These are phyloP conservation scores for Saccopteryx bilineata DNA, from an alignment of 2,113 vertebrate genomes.

Conservation along the genomic window DNA sequence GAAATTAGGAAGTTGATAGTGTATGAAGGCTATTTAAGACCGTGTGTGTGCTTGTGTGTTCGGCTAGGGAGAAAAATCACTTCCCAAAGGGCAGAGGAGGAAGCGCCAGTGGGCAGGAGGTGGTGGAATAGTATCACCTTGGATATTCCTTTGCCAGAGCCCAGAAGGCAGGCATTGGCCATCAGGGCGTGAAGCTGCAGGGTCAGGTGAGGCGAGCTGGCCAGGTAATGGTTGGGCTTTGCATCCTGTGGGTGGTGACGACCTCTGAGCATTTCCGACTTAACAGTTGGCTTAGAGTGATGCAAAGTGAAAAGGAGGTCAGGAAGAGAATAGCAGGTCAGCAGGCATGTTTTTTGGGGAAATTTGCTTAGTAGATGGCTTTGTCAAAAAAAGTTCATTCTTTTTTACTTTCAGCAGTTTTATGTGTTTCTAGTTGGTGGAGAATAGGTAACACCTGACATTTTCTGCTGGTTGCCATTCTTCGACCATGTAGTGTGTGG, in stretches of 20 bases:
- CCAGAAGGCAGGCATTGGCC: background rate
- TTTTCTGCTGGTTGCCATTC: background rate
- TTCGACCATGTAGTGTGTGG: background rate
- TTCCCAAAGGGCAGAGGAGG: background rate
- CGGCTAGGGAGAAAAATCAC: background rate
- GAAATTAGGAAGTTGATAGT: fast-evolving
- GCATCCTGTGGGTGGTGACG: background rate
- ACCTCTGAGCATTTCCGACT: background rate
- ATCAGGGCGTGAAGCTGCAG: fast-evolving
- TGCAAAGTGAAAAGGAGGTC: fast-evolving
- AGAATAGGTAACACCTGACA: fast-evolving
- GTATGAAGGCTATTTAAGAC: background rate
- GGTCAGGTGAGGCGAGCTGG: fast-evolving
- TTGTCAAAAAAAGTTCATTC: background rate
- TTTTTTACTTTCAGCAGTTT: background rate
- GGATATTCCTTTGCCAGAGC: fast-evolving
- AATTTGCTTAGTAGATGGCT: no score
- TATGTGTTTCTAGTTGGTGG: background rate
- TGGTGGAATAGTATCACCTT: fast-evolving
- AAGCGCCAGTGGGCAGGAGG: background rate
- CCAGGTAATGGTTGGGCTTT: background rate
- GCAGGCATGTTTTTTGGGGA: no score
- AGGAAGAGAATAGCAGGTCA: background rate
- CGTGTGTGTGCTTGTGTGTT: background rate
- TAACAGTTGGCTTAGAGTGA: background rate